phyloP scores from a whole-genome alignment of 2,113 vertebrate genomes.

The Tonatia bakeri region DNA sequence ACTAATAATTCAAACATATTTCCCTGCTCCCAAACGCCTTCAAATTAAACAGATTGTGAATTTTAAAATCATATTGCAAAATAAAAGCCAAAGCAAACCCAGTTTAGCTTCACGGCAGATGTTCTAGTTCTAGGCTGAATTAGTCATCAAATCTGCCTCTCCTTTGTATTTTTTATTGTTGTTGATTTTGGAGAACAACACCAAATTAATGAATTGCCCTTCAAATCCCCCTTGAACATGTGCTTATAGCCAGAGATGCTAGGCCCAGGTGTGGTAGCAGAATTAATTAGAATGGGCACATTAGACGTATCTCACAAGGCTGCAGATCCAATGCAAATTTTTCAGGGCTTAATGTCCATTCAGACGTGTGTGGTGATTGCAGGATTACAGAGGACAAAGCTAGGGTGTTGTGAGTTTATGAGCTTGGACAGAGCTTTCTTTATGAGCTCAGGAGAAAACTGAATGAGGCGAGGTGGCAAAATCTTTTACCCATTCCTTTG shows the following conservation, averaged over 20 bases:
- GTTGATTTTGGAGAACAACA: constrained; percentile 58
- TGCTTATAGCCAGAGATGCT: neutral
- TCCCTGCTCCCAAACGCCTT: neutral
- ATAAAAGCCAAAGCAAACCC: constrained; percentile 47
- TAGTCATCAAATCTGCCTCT: constrained; percentile 41
- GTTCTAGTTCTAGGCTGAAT: constrained; percentile 52
- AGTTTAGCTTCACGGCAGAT: constrained; percentile 49
- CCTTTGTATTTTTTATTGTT: constrained; percentile 47
- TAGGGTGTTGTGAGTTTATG: neutral
- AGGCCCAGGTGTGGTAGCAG: constrained; percentile 52
- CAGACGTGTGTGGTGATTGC: neutral
- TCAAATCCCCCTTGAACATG: constrained; percentile 55
- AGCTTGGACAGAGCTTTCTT: neutral
- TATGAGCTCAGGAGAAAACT: neutral
- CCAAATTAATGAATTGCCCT: constrained; percentile 55
- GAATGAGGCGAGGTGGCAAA: neutral
- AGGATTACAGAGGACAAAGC: neutral
- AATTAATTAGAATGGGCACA: constrained; percentile 53
- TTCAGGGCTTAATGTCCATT: constrained; percentile 35
- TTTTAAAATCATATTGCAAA: constrained; percentile 39
- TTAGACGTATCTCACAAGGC: neutral
- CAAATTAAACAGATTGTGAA: constrained; percentile 27
- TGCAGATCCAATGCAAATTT: constrained; percentile 49
- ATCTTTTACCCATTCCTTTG: constrained; percentile 33
- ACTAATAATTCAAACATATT: neutral